Percentiles rank a stretch among this genome's conserved stretches.
phyloP scores from a whole-genome alignment of 2,797 vertebrate species.

The Gadopsis marmoratus region DNA sequence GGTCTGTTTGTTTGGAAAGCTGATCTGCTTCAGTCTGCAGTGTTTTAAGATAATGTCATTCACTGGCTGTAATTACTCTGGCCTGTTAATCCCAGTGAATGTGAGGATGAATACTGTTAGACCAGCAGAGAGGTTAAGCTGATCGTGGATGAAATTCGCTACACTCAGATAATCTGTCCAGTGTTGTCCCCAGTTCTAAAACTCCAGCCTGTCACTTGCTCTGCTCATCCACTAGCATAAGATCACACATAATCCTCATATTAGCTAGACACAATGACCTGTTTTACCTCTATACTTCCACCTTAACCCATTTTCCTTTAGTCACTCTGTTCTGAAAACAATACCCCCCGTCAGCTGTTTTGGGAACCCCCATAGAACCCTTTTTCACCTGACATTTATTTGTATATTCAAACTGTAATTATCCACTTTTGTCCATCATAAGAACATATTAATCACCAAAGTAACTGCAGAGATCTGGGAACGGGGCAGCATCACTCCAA shows the following conservation, averaged over 20 bases:
- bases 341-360: not conserved
- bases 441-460: not conserved
- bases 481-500: too few relatives aligned
- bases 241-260: conserved; percentile 20
- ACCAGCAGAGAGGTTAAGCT: conserved; percentile 30
- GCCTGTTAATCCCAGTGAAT: conserved; percentile 17
- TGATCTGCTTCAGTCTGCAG: not conserved
- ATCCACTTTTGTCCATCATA: not conserved
- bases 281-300: not conserved
- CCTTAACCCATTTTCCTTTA: not conserved
- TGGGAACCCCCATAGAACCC: not conserved
- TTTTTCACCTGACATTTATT: not conserved
- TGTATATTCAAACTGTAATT: not conserved
- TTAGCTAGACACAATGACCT: not conserved
- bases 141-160: conserved; percentile 27
- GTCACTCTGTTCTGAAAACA: not conserved
- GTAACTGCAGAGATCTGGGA: too few relatives aligned
- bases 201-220: conserved; percentile 1
- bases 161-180: conserved; percentile 27
- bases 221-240: conserved; percentile 14
- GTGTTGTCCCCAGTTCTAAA: conserved; percentile 13
- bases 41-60: conserved; percentile 24
- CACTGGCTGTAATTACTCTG: conserved; percentile 38
- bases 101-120: not conserved
- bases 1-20: not conserved